phyloP scores from a whole-genome alignment of 2,797 vertebrate genomes.

The Melanotaenia maccullochi region DNA sequence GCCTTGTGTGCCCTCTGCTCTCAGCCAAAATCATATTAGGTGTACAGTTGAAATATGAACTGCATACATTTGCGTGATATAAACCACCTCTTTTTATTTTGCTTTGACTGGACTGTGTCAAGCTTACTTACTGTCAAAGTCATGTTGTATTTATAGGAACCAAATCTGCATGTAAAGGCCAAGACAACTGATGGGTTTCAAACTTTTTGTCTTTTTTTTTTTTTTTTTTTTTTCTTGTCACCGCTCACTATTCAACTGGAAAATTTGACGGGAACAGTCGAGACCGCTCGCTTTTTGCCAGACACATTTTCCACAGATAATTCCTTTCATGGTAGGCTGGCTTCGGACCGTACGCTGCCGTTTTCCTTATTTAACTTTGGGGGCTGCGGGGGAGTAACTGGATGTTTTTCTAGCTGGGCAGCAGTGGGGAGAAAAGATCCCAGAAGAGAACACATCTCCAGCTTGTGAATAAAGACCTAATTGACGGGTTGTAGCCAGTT shows the following conservation, averaged over 20 bases:
- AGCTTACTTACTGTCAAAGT: slow-evolving; percentile 59
- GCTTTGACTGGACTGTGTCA: slow-evolving; percentile 55
- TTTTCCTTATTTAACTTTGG: slow-evolving; percentile 81
- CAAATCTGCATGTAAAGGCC: slow-evolving; percentile 34
- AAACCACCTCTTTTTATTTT: slow-evolving; percentile 38
- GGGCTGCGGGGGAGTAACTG: slow-evolving; percentile 66
- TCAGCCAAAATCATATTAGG: slow-evolving; percentile 26
- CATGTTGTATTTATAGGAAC: slow-evolving; percentile 54
- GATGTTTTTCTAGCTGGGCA: slow-evolving; percentile 83
- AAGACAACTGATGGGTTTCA: slow-evolving; percentile 44
- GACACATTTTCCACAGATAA: slow-evolving; percentile 83
- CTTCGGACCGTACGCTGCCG: slow-evolving; percentile 69
- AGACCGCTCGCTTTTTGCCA: slow-evolving; percentile 65
- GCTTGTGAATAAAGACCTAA: slow-evolving; percentile 81
- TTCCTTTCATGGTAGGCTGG: slow-evolving; percentile 80
- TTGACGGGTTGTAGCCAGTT: slow-evolving; percentile 76
- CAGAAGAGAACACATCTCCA: slow-evolving; percentile 81
- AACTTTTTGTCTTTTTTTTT: slow-evolving; percentile 14
- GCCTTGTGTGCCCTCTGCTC: slow-evolving; percentile 38
- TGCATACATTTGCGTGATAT: slow-evolving; percentile 35
- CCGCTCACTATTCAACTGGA: slow-evolving; percentile 64
- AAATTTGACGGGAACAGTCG: slow-evolving; percentile 70
- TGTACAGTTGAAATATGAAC: slow-evolving; percentile 27
- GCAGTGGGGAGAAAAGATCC: slow-evolving; percentile 80
- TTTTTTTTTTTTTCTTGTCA: slow-evolving; percentile 50